phyloP scores from a whole-genome alignment of 2,797 vertebrate species.

The Epinephelus malabaricus region DNA sequence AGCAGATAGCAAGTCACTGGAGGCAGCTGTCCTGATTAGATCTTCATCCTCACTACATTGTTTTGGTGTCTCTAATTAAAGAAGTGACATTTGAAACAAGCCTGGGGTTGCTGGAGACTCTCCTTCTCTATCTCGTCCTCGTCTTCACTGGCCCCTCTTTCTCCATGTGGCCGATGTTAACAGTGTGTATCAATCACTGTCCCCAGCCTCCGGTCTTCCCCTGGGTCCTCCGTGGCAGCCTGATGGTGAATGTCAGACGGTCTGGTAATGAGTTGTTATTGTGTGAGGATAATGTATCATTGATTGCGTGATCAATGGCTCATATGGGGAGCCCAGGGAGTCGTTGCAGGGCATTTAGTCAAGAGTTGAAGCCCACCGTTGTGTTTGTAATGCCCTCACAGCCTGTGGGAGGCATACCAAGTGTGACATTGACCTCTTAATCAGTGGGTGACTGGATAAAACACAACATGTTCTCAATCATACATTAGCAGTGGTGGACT shows the following conservation, averaged over 20 bases:
- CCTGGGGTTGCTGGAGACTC: slow-evolving; percentile 3
- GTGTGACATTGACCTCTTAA: slow-evolving; percentile 10
- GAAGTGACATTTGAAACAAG: slow-evolving; percentile 49
- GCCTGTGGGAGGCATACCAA: slow-evolving; percentile 12
- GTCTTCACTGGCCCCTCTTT: not conserved
- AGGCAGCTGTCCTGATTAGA: slow-evolving; percentile 13
- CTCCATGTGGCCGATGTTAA: not conserved
- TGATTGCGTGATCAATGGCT: slow-evolving; percentile 54
- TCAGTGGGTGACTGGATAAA: not conserved
- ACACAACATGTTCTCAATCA: too few species aligned
- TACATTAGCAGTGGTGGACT: too few species aligned
- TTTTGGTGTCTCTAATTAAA: slow-evolving; percentile 50
- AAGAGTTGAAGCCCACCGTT: not conserved
- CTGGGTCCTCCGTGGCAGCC: not conserved
- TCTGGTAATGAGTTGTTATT: slow-evolving; percentile 51
- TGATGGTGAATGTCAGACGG: slow-evolving; percentile 21
- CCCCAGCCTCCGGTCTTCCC: not conserved
- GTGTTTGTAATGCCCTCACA: not conserved
- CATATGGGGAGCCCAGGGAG: not conserved
- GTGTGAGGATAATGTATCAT: slow-evolving; percentile 51
- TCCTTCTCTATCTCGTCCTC: not conserved
- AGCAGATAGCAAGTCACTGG: not conserved
- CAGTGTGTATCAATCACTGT: slow-evolving; percentile 30
- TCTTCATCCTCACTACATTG: not conserved
- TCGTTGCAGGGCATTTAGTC: not conserved